Evolutionary conservation across 2,888 invertebrate species (phyloP).

Genomic region (Caenorhabditis uteleia): DNA sequence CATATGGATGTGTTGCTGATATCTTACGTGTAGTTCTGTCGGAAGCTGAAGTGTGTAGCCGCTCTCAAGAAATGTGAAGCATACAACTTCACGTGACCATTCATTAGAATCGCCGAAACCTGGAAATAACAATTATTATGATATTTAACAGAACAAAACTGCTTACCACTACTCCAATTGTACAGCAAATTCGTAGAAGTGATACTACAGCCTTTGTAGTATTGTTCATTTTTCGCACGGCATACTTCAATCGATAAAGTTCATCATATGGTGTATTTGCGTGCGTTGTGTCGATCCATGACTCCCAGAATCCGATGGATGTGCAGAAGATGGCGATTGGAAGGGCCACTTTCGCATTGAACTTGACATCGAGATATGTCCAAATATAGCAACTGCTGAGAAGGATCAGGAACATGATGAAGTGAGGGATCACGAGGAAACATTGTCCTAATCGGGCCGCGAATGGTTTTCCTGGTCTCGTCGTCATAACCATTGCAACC

Average conservation of each 20-base stretch:
- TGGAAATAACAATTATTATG: background rate
- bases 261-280: slow-evolving; percentile 55
- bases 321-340: slow-evolving; percentile 54
- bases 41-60: slow-evolving; percentile 19
- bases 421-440: slow-evolving; percentile 35
- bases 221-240: slow-evolving; percentile 57
- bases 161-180: slow-evolving; percentile 28
- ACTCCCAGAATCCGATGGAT: slow-evolving; percentile 65
- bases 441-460: slow-evolving; percentile 24
- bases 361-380: slow-evolving; percentile 43
- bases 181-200: slow-evolving; percentile 35
- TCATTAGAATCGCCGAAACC: slow-evolving; percentile 24
- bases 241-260: slow-evolving; percentile 62
- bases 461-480: slow-evolving; percentile 30
- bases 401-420: slow-evolving; percentile 36
- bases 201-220: slow-evolving; percentile 48
- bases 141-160: slow-evolving; percentile 1
- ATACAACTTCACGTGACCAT: slow-evolving; percentile 24
- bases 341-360: slow-evolving; percentile 42
- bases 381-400: slow-evolving; percentile 42
- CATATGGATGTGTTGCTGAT: background rate
- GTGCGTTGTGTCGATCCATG: slow-evolving; percentile 59
- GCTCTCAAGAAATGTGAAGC: slow-evolving; percentile 20
- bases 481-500: slow-evolving; percentile 27
- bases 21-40: slow-evolving; percentile 32